Base-by-base conservation (phyloP, 1,140 invertebrate genomes). In the Pinna nobilis region DNA sequence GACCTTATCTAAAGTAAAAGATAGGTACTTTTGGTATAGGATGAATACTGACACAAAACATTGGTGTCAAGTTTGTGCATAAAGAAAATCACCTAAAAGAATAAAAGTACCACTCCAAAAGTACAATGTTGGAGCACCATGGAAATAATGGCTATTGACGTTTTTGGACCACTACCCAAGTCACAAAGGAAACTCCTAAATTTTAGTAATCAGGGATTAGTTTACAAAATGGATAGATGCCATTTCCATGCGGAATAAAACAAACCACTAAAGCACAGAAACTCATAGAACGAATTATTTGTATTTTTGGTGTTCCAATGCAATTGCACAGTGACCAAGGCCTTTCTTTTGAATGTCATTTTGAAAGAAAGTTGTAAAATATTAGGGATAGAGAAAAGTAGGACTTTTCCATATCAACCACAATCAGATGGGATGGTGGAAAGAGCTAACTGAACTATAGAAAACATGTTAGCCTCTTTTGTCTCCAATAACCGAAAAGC, bases 301-400 rank as follows among this genome's bases (percentile, higher is more conserved):
- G 73, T 55, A 68, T 82, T 5, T 84, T 81, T 68, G 89, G 89
- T 15, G 70, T 83, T 3, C 88, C 89, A 0, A 39, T 81, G 15
- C 71, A 84, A 39, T 57, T 88, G 11, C 72, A 85, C 20, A 70
- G 86, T 1, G 87, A 89, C 69, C 82, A 86, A 70, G 88, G 86
- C 25, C 35, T 60, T 28, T 30, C 72, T 71, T 79, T 37, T 44
- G 51, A 68, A 63, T 13, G 20, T 35, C 30, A 18, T 79, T 5
- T 71, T 79, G 23, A 39, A 55, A 63, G 57, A 74, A 50, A 37
- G 77, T 15, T 74, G 75, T 41, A 39, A 60, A 44, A 63, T 65
- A 11, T 25, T 74, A 1, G 67, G 70, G 15, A 71, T 77, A 25
- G 32, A 71, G 25, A 61, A 76, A 18, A 59, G 33, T 13, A 3